Base-by-base conservation (phyloP, 2,113 vertebrate species). In the Melospiza georgiana region DNA sequence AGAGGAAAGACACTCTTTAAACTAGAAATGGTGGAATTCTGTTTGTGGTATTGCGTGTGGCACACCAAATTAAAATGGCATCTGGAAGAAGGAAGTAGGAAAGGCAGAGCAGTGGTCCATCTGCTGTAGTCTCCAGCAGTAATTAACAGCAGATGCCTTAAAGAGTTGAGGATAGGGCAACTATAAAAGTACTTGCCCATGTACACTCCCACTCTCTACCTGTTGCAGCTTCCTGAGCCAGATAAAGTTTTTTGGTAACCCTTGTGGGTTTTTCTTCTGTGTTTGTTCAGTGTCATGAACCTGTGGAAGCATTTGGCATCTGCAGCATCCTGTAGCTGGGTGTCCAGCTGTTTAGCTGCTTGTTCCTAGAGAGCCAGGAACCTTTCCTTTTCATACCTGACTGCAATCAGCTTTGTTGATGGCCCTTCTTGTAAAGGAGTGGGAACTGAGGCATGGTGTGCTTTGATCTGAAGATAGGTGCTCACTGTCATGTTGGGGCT, bases 361-460 rank as follows among this genome's bases (percentile, higher is more conserved):
- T 66, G 23, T 58, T 80, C 5, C 41, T 27, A 33, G 61, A 73
- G 37, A 74, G 6, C 7, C 10, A 54, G 18, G 37, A 62, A 5
- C 15, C 25, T 37, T 10, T 85, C 23, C 73, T 87, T 72, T 21
- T 24, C 16, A 3, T 9, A 24, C 20, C 35, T 52, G 61, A 35
- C 24, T 80, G 46, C 15, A 6, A 1, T 74, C 48, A 77, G 31
- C 46, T 80, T 92, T 69, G 28, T 76, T 91, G 33, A 16, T 67
- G 13, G 17, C 43, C 10, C 4, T 72, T 13, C 61, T 41, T 55
- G 15, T 44, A 17, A 76, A 79, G 31, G 20, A 67, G 30, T n/a
- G 11, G 11, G 11, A 74, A 33, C 14, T 22, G 24, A 87, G 49
- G 24, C 4, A 5, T 41, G 5, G 8, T 35, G 4, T 1, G 0